Base-by-base conservation (phyloP, 2,797 vertebrate species). In the Hephaestus fuliginosus region DNA sequence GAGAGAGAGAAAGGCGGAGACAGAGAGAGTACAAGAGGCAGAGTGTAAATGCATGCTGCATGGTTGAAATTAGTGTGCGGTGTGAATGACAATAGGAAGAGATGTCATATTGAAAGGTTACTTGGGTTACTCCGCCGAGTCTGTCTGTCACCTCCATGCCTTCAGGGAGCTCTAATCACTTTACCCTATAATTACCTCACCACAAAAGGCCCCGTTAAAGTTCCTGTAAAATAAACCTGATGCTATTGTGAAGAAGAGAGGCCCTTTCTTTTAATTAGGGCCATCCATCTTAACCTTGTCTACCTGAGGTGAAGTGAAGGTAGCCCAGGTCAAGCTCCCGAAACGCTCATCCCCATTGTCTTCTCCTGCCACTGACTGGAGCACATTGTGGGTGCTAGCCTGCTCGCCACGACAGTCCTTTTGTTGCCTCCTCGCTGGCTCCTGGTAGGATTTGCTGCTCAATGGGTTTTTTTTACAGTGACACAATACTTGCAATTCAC, bases 211-310 rank as follows among this genome's bases (percentile, higher is more conserved):
- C 90, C 92, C 33, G 93, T 96, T 95, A 95, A 96, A 95, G 93
- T 94, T 95, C 93, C 95, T 95, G 95, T 95, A 96, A 96, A 96
- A 94, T 96, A 95, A 96, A 96, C 95, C 95, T 92, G 85, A 93
- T 85, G 91, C 94, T 85, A 95, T 95, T 95, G 95, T 95, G 89
- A 88, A 88, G 88, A 94, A 90, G 89, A 95, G 94, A 92, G 93
- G 91, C 85, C 88, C 87, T 92, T 93, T 94, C 93, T 96, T 96
- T 96, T 96, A 96, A 96, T 96, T 95, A 95, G 92, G 92, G 86
- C 94, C 93, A 96, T 96, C 95, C 93, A 94, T 96, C 96, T 95
- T 96, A 96, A 96, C 96, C 96, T 95, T 95, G 95, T 96, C 95
- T 95, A 91, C 92, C 85, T 91, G 89, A 95, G 94, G 95, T 96